phyloP scores from a whole-genome alignment of 2,797 vertebrate genomes.

The Leptodactylus fallax region DNA sequence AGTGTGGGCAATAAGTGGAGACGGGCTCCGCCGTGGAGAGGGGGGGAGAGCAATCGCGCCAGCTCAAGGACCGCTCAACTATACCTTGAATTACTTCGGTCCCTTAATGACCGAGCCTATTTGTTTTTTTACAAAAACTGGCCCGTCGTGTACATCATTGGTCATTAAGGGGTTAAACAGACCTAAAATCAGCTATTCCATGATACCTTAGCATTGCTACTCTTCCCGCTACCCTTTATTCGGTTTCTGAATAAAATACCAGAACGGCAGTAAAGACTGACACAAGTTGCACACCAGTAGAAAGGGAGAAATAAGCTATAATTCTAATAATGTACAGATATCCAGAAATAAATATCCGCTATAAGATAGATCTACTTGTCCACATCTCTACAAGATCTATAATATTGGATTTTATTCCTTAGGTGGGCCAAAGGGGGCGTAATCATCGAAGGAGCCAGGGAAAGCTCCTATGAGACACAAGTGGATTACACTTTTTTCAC shows the following conservation, averaged over 20 bases:
- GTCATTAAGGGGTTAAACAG: no score
- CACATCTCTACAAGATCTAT: no score
- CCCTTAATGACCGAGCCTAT: neutral
- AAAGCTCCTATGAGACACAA: constrained; percentile 87
- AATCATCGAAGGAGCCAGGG: constrained; percentile 88
- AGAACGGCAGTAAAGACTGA: neutral
- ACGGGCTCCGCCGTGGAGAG: neutral
- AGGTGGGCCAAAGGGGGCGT: constrained; percentile 96
- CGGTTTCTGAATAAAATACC: neutral
- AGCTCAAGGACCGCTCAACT: neutral
- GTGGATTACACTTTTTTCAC: constrained; percentile 96
- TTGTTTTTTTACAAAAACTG: no score
- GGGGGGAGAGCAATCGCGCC: neutral
- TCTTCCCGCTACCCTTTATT: no score
- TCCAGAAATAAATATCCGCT: no score
- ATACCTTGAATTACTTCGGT: neutral
- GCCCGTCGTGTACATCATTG: no score
- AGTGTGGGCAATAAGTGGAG: neutral
- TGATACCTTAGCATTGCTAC: no score
- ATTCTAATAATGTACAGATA: neutral
- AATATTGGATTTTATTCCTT: neutral
- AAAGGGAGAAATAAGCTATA: neutral
- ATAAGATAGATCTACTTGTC: no score
- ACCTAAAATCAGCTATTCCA: no score
- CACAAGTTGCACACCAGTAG: neutral